These are phyloP conservation scores for Meteorus cinctellus DNA, from an alignment of 2,888 invertebrate species.

Conservation along the genomic window DNA sequence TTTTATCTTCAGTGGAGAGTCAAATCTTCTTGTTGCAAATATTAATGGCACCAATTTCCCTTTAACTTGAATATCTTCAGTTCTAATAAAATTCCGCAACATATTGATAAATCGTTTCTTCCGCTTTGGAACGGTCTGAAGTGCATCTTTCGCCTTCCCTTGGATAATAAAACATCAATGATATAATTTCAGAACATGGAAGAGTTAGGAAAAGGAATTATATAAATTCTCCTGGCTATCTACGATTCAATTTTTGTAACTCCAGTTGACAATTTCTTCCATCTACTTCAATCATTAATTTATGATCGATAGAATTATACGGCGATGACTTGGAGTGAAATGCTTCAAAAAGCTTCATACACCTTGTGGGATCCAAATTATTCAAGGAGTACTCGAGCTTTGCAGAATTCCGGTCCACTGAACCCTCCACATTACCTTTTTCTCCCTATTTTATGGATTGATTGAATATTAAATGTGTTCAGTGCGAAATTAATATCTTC, in stretches of 20 bases:
- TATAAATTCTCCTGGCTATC: slow-evolving; percentile 53
- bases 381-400: slow-evolving; percentile 54
- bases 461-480: background rate
- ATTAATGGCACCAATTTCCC: background rate
- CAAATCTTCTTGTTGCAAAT: slow-evolving; percentile 10
- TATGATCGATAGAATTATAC: slow-evolving; percentile 29
- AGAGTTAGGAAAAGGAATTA: background rate
- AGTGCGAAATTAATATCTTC: background rate
- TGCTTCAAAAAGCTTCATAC: slow-evolving; percentile 53
- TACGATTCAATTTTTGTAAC: slow-evolving; percentile 55
- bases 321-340: slow-evolving; percentile 46
- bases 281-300: slow-evolving; percentile 19
- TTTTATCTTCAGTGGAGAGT: background rate
- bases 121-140: slow-evolving; percentile 29
- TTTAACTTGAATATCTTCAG: background rate
- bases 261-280: slow-evolving; percentile 53
- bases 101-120: slow-evolving; percentile 46
- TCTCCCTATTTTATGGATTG: slow-evolving; percentile 43
- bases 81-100: slow-evolving; percentile 26
- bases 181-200: background rate
- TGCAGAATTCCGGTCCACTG: slow-evolving; percentile 48
- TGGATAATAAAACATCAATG: background rate
- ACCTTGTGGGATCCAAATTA: slow-evolving; percentile 56
- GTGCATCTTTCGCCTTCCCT: slow-evolving; percentile 46
- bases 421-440: slow-evolving; percentile 48